Conservation (phyloP, 2,888 invertebrate genomes). For the Bugulina stolonifera region DNA sequence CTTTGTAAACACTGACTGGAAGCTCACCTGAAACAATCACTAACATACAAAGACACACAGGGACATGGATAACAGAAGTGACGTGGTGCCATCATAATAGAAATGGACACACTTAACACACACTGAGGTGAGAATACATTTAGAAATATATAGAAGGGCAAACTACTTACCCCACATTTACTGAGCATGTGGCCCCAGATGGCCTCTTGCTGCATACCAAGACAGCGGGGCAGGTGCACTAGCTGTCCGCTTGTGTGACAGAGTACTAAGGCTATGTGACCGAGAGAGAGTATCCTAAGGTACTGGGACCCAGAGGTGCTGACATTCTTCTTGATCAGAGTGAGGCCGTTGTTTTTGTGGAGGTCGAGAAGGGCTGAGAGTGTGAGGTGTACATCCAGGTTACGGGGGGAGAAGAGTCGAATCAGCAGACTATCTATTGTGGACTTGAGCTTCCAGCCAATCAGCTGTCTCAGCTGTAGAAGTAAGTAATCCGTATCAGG, state of each 20-base stretch:
- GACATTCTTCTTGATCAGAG: slow-evolving; percentile 1
- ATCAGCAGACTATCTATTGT: neutral
- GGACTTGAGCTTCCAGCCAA: neutral
- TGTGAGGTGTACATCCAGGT: slow-evolving; percentile 18
- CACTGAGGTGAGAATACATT: too few species aligned
- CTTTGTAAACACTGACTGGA: neutral
- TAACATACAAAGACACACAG: neutral
- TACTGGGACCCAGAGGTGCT: neutral
- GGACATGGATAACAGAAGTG: neutral
- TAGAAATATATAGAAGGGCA: too few species aligned
- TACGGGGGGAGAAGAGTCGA: slow-evolving; percentile 2
- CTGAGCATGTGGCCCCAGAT: slow-evolving; percentile 12
- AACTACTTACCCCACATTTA: slow-evolving; percentile 2
- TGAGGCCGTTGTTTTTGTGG: neutral
- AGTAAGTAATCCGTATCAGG: too few species aligned
- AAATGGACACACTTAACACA: too few species aligned
- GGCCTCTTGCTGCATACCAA: neutral
- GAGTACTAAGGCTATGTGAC: neutral
- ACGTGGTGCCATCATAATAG: too few species aligned
- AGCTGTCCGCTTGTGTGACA: neutral
- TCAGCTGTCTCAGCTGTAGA: neutral
- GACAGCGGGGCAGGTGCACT: neutral
- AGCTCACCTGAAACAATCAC: neutral
- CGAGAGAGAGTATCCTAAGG: neutral
- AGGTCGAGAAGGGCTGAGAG: neutral